Evolutionary conservation across 1,140 invertebrate species (phyloP), one percentile per base, ranked within the genome.

Genomic region (Zophobas atratus): DNA sequence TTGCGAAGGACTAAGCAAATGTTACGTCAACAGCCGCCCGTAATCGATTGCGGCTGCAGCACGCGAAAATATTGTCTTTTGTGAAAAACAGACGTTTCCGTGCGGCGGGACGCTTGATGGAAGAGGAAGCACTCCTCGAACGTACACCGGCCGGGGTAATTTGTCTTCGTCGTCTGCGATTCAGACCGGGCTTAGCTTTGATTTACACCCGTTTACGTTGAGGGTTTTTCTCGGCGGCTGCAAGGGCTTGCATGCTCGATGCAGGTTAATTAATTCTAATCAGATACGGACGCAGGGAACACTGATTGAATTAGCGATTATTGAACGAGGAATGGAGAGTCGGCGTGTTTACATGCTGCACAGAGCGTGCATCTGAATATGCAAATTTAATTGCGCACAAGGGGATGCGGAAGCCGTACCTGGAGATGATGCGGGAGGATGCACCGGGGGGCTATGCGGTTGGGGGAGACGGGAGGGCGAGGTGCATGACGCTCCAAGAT

Each of bases 81-180:
- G 56, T 60, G 56, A 60, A 60, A 60, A 60, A 60, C 56, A 36
- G 56, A 60, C 43, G 43, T 46, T 51, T 51, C 20, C 49, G 3
- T 51, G 49, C 3, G 49, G 20, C 20, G 49, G 49, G n/a, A 67
- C 43, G 60, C 43, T 67, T 67, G 60, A 43, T 46, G 60, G 60
- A 67, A 43, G 43, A 67, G 20, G 60, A 67, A 67, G 60, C 39
- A 67, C 60, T 67, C 39, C 60, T 46, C 36, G 63, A 70, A 77
- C 72, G 67, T 77, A 77, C 67, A 77, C 63, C 49, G 70, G 34
- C 43, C 1, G 39, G 70, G 77, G 72, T 75, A 71, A 79, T 79
- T 79, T 79, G 78, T 79, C 78, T 79, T 79, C 56, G 78, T 79
- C 78, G 78, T 72, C 78, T 76, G 53, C 74, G 75, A 51, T 76